These are phyloP conservation scores for Halichoerus grypus DNA, from an alignment of 2,113 vertebrate species.

Conservation along the genomic window DNA sequence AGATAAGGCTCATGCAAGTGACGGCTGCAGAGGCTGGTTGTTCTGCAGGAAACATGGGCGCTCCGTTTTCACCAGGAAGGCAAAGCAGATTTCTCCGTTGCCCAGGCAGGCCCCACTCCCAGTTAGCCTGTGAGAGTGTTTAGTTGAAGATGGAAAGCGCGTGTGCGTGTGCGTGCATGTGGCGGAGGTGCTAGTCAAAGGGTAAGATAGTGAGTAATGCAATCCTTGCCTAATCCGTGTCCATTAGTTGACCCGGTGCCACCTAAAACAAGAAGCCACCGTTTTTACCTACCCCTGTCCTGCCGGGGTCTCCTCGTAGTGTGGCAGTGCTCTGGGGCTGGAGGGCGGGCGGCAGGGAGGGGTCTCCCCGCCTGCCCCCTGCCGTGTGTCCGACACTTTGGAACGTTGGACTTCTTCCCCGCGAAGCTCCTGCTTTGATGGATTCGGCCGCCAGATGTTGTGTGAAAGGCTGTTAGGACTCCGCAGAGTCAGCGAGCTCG, in stretches of 20 bases:
- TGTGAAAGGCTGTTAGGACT: neutral
- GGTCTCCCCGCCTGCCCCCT: neutral
- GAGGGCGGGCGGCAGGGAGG: neutral
- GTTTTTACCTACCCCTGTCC: neutral
- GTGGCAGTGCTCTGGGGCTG: neutral
- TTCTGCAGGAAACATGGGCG: neutral
- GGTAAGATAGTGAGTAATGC: rapidly evolving
- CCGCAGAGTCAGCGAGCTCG: neutral
- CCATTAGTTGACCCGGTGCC: rapidly evolving
- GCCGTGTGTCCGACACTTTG: neutral
- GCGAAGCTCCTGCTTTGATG: neutral
- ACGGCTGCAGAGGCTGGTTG: neutral
- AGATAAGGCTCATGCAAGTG: neutral
- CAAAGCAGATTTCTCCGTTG: too few species aligned
- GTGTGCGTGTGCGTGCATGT: neutral
- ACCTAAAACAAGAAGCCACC: rapidly evolving
- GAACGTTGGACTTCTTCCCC: neutral
- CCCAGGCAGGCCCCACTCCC: rapidly evolving
- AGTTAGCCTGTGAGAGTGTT: neutral
- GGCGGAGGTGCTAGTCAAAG: neutral
- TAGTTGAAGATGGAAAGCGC: neutral
- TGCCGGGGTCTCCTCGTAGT: rapidly evolving
- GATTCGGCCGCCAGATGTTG: neutral
- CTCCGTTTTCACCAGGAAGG: neutral
- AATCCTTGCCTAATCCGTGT: rapidly evolving